Conservation (phyloP, 1,140 invertebrate genomes). For the Anoplophora glabripennis region DNA sequence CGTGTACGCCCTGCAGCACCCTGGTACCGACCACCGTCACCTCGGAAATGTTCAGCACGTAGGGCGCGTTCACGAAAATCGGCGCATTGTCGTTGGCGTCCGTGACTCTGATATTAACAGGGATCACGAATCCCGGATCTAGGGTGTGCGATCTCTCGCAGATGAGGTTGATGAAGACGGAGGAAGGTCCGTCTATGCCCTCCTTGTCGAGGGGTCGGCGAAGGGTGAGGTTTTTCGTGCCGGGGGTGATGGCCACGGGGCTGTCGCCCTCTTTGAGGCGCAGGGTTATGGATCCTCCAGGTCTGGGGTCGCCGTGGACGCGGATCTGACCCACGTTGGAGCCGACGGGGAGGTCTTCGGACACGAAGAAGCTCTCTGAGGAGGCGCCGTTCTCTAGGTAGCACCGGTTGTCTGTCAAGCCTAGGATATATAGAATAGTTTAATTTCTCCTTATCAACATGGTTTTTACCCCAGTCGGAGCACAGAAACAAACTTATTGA, state of each 20-base stretch:
- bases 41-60: constrained; percentile 80
- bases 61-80: constrained; percentile 77
- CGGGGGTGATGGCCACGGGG: constrained; percentile 70
- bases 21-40: constrained; percentile 78
- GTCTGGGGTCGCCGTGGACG: constrained; percentile 75
- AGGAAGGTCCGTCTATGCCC: constrained; percentile 75
- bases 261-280: constrained; percentile 74
- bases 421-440: too few relatives aligned
- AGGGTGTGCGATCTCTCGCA: constrained; percentile 69
- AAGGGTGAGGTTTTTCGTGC: constrained; percentile 79
- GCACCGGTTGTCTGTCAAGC: constrained; percentile 72
- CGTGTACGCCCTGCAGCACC: constrained; percentile 73
- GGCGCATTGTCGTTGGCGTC: constrained; percentile 92
- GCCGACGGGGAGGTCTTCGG: constrained; percentile 77
- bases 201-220: constrained; percentile 72
- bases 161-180: constrained; percentile 80
- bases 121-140: constrained; percentile 86
- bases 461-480: too few relatives aligned
- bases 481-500: too few relatives aligned
- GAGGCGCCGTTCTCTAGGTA: constrained; percentile 86
- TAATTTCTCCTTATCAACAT: too few relatives aligned
- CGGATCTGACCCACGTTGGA: constrained; percentile 68
- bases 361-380: constrained; percentile 86
- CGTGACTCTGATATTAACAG: constrained; percentile 85
- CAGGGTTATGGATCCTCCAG: constrained; percentile 73